A percentile compares a stretch with the other conserved stretches of the same genome.
Conservation (phyloP, 2,113 vertebrate genomes). For the Tachysurus fulvidraco region DNA sequence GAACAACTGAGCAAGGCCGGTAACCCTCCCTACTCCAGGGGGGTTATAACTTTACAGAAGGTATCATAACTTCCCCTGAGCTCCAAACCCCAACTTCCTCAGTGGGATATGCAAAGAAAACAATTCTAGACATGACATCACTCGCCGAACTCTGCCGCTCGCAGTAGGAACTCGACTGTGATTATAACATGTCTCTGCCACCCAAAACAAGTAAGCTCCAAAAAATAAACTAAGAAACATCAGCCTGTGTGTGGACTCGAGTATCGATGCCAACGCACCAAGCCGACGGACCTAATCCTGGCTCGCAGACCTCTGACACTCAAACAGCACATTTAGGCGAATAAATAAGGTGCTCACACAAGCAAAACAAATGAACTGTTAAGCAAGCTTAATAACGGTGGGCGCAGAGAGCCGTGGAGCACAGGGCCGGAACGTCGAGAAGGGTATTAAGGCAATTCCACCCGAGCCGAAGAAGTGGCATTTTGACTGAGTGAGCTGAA, state of each 20-base stretch:
- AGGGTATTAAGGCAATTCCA: not conserved
- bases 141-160: not conserved
- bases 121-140: not conserved
- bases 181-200: not conserved
- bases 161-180: not conserved
- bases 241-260: not conserved
- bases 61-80: too few relatives aligned
- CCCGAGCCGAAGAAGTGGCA: not conserved
- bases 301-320: not conserved
- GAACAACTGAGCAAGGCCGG: too few relatives aligned
- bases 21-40: too few relatives aligned
- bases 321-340: not conserved
- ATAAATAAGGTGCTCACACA: not conserved
- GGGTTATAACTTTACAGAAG: too few relatives aligned
- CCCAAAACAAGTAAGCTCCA: not conserved
- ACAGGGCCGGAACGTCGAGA: not conserved
- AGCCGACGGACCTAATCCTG: not conserved
- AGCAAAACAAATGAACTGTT: constrained; percentile 11
- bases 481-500: not conserved
- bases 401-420: not conserved
- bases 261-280: not conserved
- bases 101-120: too few relatives aligned
- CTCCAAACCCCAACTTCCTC: too few relatives aligned
- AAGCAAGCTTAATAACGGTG: not conserved
- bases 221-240: not conserved